A percentile compares a stretch with the other conserved stretches of the same genome.
Evolutionary conservation across 2,113 vertebrate genomes (phyloP).

Genomic region (Sturnus vulgaris): DNA sequence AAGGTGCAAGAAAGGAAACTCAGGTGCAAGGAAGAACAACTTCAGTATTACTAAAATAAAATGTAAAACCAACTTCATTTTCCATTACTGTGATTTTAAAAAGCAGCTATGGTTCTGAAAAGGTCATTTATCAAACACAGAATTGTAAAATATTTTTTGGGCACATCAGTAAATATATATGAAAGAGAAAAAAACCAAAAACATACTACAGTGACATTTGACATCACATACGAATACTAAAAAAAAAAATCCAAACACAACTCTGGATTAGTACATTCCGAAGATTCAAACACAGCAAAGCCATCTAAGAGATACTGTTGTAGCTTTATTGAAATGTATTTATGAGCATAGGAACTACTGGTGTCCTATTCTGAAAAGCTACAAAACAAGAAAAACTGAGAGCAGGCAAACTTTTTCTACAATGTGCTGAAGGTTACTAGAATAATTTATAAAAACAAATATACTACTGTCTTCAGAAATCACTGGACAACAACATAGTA

Average conservation of each 20-base stretch:
- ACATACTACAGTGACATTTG: too few species aligned
- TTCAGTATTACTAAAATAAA: background rate
- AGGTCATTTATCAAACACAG: background rate
- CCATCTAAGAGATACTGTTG: background rate
- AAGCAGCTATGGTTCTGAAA: background rate
- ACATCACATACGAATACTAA: background rate
- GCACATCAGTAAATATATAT: background rate
- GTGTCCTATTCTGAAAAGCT: background rate
- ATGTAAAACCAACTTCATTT: background rate
- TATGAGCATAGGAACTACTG: rapidly evolving
- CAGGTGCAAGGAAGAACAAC: background rate
- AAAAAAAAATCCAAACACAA: background rate
- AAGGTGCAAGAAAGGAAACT: background rate
- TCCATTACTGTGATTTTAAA: background rate
- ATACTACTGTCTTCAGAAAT: background rate
- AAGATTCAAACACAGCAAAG: background rate
- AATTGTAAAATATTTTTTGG: background rate
- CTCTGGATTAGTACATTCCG: background rate
- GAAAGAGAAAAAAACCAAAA: background rate
- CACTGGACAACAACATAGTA: background rate
- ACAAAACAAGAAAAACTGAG: background rate
- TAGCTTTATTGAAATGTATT: background rate
- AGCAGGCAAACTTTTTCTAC: background rate
- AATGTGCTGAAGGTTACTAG: background rate
- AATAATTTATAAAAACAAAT: background rate